Base-by-base conservation (phyloP, 2,113 vertebrate species). In the Dicaeum eximium region DNA sequence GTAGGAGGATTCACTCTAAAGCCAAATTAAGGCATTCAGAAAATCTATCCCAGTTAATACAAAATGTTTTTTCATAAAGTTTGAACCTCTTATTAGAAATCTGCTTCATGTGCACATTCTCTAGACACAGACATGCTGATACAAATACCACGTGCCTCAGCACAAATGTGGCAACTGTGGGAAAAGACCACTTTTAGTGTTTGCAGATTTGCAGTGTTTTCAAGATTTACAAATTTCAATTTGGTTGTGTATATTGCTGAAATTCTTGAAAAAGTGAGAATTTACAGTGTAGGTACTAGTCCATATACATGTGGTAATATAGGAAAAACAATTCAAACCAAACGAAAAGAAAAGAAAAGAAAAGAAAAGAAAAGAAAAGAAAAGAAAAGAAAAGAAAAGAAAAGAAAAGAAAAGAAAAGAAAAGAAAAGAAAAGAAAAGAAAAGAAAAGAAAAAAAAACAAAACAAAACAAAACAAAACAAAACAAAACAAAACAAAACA, bases 91-190 rank as follows among this genome's bases (percentile, higher is more conserved):
- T 33, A 11, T 38, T 69, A 77, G 12, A 77, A 84, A 65, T 9
- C 7, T 69, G 6, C 2, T 37, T 37, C 19, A 28, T 28, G 11
- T 17, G 10, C 85, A 15, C 7, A 23, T 28, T 87, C 7, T 80
- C 15, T 77, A 37, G 25, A 62, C 3, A 15, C 14, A 53, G 27
- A 38, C 16, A 25, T 1, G 0, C 7, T 82, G 19, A 17, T 3
- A 28, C 7, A 74, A 5, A 1, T 11, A 1, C 57, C 66, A 20
- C 1, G 0, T 44, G 22, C 7, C 25, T 66, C 53, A 56, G 2
- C 7, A n/a, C n/a, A n/a, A n/a, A n/a, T n/a, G n/a, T n/a, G n/a
- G 19, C 8, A 87, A 35, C 8, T 30, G 6, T 64, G 14, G 27
- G 11, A 81, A 65, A 51, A 65, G 11, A 65, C 1, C 5, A 11